These are phyloP conservation scores for Drosophila ercepeae DNA, from an alignment of 1,140 invertebrate species.

Conservation along the genomic window DNA sequence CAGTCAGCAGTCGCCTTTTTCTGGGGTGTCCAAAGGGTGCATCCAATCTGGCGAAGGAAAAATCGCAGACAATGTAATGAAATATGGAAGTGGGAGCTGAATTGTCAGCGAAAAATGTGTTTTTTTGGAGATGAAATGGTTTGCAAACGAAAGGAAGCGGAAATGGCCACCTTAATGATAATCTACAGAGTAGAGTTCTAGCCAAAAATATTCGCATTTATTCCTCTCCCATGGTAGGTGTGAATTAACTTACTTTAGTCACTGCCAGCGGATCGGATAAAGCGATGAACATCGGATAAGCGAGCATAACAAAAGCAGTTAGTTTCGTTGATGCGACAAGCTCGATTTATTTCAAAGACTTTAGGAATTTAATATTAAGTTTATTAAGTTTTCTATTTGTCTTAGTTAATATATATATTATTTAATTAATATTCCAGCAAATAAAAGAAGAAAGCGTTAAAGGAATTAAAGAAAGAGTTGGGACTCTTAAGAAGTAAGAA, in stretches of 20 bases:
- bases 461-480: too few relatives aligned
- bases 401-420: too few relatives aligned
- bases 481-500: too few relatives aligned
- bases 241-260: not conserved
- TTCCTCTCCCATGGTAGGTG: not conserved
- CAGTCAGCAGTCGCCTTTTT: slow-evolving; percentile 44
- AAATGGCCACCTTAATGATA: slow-evolving; percentile 39
- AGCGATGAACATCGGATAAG: slow-evolving; percentile 36
- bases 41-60: slow-evolving; percentile 24
- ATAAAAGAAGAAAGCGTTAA: too few relatives aligned
- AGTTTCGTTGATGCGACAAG: slow-evolving; percentile 33
- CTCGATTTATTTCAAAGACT: slow-evolving; percentile 35
- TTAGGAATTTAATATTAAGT: slow-evolving; percentile 39
- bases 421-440: too few relatives aligned
- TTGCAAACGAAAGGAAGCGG: slow-evolving; percentile 14
- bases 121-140: slow-evolving; percentile 52
- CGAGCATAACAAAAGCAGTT: slow-evolving; percentile 34
- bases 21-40: slow-evolving; percentile 14
- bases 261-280: slow-evolving; percentile 13
- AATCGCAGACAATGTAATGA: slow-evolving; percentile 61
- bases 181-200: slow-evolving; percentile 23
- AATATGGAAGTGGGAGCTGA: slow-evolving; percentile 52
- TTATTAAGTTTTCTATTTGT: slow-evolving; percentile 13
- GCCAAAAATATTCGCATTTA: not conserved
- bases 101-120: slow-evolving; percentile 71